These are phyloP conservation scores for Hylaeus anthracinus DNA, from an alignment of 1,140 invertebrate species.

Conservation along the genomic window DNA sequence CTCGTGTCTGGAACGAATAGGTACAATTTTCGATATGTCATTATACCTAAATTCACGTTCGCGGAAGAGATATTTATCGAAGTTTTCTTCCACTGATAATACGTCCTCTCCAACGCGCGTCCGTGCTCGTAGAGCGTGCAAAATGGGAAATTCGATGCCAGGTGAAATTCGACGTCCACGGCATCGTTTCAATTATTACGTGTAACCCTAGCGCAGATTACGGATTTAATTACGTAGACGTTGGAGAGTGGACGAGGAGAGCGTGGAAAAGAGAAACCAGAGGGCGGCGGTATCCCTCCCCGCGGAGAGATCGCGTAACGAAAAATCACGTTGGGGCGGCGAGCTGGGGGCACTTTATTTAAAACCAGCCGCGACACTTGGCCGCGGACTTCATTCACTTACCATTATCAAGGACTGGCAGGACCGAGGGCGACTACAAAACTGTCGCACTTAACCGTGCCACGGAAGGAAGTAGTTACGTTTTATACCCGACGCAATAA, in stretches of 20 bases:
- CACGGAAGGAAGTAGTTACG: conserved; percentile 71
- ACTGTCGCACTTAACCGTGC: conserved; percentile 66
- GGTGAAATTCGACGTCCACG: conserved; percentile 32
- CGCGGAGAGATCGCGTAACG: conserved; percentile 18
- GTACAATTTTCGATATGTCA: too few relatives aligned
- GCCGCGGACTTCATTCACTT: conserved; percentile 71
- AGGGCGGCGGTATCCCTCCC: too few relatives aligned
- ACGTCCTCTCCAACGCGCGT: too few relatives aligned
- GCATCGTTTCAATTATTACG: conserved; percentile 38
- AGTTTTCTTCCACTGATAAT: conserved; percentile 37
- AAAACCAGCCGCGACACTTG: conserved; percentile 49
- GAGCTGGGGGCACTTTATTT: conserved; percentile 52
- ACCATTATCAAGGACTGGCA: conserved; percentile 57
- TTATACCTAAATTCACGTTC: too few relatives aligned
- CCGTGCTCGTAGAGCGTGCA: too few relatives aligned
- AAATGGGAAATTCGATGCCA: conserved; percentile 29
- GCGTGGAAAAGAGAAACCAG: conserved; percentile 4
- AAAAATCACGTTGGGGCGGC: conserved; percentile 56
- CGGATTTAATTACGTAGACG: conserved; percentile 35
- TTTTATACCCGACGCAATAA: conserved; percentile 73
- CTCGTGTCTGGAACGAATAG: too few relatives aligned
- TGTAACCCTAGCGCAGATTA: conserved; percentile 31
- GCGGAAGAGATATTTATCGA: too few relatives aligned
- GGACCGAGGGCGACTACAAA: conserved; percentile 60
- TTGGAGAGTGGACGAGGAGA: background rate